Evolutionary conservation across 2,113 vertebrate species (phyloP).

Genomic region (Xyrauchen texanus): DNA sequence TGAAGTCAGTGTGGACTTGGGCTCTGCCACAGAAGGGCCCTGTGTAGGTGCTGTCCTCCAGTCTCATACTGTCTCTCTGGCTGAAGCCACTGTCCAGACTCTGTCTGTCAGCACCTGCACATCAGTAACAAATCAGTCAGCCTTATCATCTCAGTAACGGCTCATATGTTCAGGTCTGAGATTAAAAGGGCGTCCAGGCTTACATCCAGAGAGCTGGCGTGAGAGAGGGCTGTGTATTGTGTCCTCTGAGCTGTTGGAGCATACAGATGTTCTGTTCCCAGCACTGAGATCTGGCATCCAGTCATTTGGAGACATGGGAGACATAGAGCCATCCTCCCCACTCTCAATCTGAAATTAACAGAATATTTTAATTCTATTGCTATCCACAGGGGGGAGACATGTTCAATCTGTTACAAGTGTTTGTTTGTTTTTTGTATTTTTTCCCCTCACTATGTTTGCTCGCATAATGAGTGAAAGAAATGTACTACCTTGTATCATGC

Average conservation of each 20-base stretch:
- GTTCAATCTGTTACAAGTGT: conserved; percentile 13
- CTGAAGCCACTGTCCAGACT: conserved; percentile 80
- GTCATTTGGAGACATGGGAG: conserved; percentile 71
- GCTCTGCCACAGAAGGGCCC: conserved; percentile 94
- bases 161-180: background rate
- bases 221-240: conserved; percentile 58
- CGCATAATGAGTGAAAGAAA: no score
- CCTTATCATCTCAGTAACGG: background rate
- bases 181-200: conserved; percentile 50
- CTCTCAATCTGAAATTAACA: conserved; percentile 74
- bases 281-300: conserved; percentile 67
- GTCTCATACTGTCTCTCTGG: conserved; percentile 72
- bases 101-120: conserved; percentile 73
- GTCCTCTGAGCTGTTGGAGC: conserved; percentile 82
- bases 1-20: conserved; percentile 92
- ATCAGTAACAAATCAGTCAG: background rate
- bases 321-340: conserved; percentile 75
- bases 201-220: conserved; percentile 84
- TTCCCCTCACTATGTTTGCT: no score
- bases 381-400: conserved; percentile 61
- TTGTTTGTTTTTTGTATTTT: no score
- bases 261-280: conserved; percentile 77
- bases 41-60: conserved; percentile 80
- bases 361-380: background rate
- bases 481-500: no score